These are phyloP conservation scores for Grus americana DNA, from an alignment of 2,113 vertebrate genomes.

Conservation along the genomic window DNA sequence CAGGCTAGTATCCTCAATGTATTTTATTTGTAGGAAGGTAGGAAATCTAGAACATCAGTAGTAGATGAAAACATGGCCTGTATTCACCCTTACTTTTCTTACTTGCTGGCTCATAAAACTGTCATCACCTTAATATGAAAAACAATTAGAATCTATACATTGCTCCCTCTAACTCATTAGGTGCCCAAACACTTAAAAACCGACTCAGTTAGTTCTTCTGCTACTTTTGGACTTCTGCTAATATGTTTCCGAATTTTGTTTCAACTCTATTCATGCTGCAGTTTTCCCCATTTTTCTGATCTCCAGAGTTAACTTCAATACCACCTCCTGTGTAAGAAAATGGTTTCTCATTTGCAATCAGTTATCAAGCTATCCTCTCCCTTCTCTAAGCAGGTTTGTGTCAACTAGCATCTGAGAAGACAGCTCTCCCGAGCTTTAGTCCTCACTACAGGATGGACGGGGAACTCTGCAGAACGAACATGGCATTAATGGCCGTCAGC, in stretches of 20 bases:
- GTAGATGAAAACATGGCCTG: not conserved
- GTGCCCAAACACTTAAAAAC: not conserved
- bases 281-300: not conserved
- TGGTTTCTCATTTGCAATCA: rapidly evolving
- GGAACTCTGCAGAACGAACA: not conserved
- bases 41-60: not conserved
- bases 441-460: not conserved
- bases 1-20: not conserved
- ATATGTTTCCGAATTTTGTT: not conserved
- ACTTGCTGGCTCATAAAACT: not conserved
- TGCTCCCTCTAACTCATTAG: not conserved
- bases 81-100: not conserved
- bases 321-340: not conserved
- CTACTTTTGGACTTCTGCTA: not conserved
- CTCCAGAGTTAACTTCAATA: not conserved
- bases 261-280: not conserved
- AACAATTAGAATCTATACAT: not conserved
- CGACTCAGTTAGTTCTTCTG: not conserved
- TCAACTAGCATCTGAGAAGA: not conserved
- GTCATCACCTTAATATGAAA: not conserved
- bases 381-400: not conserved
- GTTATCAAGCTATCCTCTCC: not conserved
- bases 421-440: not conserved
- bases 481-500: rapidly evolving
- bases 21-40: not conserved